Base-by-base conservation (phyloP, 2,113 vertebrate species). In the Nyctibius bracteatus region DNA sequence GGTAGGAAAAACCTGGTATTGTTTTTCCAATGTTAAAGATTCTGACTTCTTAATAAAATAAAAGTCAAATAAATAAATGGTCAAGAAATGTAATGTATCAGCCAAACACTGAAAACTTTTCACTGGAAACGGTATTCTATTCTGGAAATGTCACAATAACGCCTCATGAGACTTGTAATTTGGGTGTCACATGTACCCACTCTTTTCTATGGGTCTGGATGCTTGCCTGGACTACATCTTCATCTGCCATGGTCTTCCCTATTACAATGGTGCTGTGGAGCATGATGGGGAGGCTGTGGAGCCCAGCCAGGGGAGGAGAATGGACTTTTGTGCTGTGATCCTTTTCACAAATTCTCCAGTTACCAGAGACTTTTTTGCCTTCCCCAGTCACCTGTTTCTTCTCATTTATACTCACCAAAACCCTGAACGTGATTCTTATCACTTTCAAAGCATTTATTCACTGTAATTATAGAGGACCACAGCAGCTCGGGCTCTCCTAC, bases 291-390 rank as follows among this genome's bases (percentile, higher is more conserved):
- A 78, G 67, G 54, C 54, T 55, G 41, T 90, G 90, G 87, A 94
- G 61, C 70, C 23, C 41, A 31, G 93, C 90, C 83, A 79, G 71
- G 51, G 57, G 46, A 71, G 25, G 80, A 94, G 81, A 96, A 94
- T 75, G 84, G 77, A 86, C 93, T 91, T 93, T 67, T 93, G 88
- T 83, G 77, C 43, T 71, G 46, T 10, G 61, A 94, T 70, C 71
- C n/a, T 25, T 96, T 95, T 89, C 62, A 86, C 91, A 74, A 75
- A 62, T 86, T 86, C 81, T 91, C 77, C 72, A 67, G 81, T 93
- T 94, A 94, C 85, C 52, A 67, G 52, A 70, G 71, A 49, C 22
- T 52, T 91, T 81, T 91, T 78, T 89, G 66, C 52, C 49, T 72
- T 89, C 77, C 77, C 30, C 22, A 47, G 62, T 96, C 81, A 93